These are phyloP conservation scores for Phyllostomus hastatus DNA, from an alignment of 2,113 vertebrate genomes.

Conservation along the genomic window DNA sequence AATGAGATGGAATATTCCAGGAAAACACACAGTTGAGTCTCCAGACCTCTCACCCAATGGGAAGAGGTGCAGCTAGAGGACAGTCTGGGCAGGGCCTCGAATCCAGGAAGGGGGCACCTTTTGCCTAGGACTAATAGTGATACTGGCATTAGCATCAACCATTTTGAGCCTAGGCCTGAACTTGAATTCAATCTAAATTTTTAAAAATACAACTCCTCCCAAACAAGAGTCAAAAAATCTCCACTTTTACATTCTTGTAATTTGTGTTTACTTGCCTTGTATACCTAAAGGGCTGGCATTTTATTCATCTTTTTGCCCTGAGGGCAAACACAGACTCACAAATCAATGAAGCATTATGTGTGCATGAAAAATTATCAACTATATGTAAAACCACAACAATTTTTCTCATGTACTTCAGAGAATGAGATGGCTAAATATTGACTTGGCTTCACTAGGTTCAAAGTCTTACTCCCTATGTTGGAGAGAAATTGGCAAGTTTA, in stretches of 20 bases:
- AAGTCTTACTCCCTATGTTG: background rate
- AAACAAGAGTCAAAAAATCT: background rate
- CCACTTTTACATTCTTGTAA: background rate
- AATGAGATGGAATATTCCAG: background rate
- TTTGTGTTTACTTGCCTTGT: background rate
- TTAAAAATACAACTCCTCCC: background rate
- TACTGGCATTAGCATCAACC: background rate
- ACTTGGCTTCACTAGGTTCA: background rate
- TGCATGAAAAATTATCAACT: background rate
- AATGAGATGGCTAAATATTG: background rate
- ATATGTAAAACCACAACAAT: background rate
- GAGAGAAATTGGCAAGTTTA: background rate
- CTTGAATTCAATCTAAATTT: background rate
- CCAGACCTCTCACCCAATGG: background rate
- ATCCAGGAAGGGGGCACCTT: background rate
- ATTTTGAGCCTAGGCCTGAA: background rate
- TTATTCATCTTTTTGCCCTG: background rate
- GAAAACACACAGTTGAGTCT: background rate
- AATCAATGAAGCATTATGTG: background rate
- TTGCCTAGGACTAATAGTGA: background rate
- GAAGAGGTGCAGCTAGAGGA: background rate
- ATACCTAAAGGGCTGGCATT: background rate
- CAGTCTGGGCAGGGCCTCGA: background rate
- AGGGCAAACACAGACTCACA: background rate
- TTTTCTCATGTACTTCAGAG: background rate